Evolutionary conservation across 2,113 vertebrate species (phyloP), one percentile per base, ranked within the genome.

Genomic region (Fulmarus glacialis): DNA sequence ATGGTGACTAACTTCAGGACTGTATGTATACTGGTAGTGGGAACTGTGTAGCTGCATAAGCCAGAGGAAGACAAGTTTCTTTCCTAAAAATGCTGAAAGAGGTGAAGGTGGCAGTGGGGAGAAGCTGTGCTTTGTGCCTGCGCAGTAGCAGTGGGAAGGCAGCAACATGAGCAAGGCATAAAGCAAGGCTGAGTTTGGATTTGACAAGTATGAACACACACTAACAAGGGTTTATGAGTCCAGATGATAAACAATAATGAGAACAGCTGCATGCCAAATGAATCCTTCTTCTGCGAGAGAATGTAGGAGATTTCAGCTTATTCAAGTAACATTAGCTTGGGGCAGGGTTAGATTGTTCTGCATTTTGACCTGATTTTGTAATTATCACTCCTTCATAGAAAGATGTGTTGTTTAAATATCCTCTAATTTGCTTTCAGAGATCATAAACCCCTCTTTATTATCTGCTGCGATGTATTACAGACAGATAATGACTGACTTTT

Each of bases 401-500:
- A 78, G 94, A 87, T 14, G 59, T 91, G 82, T 95, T 97, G 87
- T 94, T 98, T 96, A 97, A 98, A 96, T 95, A 96, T 70, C 87
- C 96, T 87, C 88, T 79, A 58, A 95, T 98, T 98, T 97, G 88
- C 92, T 95, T 91, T 91, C 96, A 96, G 95, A 98, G 97, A 96
- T 97, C 97, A 97, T 90, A 95, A 98, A 96, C 83, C 74, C 59
- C n/a, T 94, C 97, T 97, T 94, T 93, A 97, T 97, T 84, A 97
- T 96, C 95, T 94, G 78, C 91, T 59, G 63, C 38, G 42, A 27
- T 96, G 93, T 97, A 97, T 89, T 95, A 97, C 97, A 97, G 94
- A 72, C 94, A 96, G 95, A 93, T 98, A 98, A 98, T 97, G 95
- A 93, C 87, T 96, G 94, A 95, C 94, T 98, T 96, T 95, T 96